These are phyloP conservation scores for Lysandra coridon DNA, from an alignment of 2,888 invertebrate genomes.

Conservation along the genomic window DNA sequence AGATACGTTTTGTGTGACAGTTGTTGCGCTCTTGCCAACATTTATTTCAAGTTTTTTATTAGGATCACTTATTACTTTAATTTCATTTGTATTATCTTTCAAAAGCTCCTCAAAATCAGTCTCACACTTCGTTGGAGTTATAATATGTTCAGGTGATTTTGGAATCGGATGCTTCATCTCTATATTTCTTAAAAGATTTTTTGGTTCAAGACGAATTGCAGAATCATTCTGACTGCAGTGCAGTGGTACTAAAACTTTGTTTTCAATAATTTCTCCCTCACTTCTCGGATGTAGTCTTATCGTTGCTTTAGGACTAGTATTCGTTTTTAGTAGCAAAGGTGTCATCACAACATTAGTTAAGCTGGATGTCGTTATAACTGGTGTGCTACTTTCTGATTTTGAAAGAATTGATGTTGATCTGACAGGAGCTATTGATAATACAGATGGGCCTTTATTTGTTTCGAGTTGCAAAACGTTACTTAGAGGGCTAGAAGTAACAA, in stretches of 20 bases:
- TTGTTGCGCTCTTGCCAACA: constrained; percentile 63
- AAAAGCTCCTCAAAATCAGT: constrained; percentile 76
- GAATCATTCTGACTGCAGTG: constrained; percentile 33
- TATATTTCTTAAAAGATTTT: constrained; percentile 35
- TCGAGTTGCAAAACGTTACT: constrained; percentile 64
- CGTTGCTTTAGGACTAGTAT: constrained; percentile 48
- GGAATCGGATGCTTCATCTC: constrained; percentile 47
- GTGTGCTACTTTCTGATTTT: constrained; percentile 57
- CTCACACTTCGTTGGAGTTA: constrained; percentile 57
- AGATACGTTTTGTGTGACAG: constrained; percentile 50
- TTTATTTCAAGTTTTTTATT: constrained; percentile 70
- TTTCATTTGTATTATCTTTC: constrained; percentile 75
- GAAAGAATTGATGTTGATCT: constrained; percentile 62
- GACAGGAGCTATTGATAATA: constrained; percentile 65
- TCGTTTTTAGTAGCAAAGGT: constrained; percentile 63
- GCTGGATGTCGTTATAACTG: constrained; percentile 56
- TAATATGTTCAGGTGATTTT: constrained; percentile 47
- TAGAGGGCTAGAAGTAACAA: constrained; percentile 59
- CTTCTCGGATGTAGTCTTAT: constrained; percentile 55
- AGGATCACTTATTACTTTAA: constrained; percentile 67
- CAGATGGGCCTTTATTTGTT: constrained; percentile 60
- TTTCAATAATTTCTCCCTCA: constrained; percentile 51
- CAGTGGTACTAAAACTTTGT: constrained; percentile 31
- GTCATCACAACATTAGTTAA: constrained; percentile 63
- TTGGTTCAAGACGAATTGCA: constrained; percentile 33